Evolutionary conservation across 2,113 vertebrate genomes (phyloP).

Genomic region (Forbesichthys agassizii): DNA sequence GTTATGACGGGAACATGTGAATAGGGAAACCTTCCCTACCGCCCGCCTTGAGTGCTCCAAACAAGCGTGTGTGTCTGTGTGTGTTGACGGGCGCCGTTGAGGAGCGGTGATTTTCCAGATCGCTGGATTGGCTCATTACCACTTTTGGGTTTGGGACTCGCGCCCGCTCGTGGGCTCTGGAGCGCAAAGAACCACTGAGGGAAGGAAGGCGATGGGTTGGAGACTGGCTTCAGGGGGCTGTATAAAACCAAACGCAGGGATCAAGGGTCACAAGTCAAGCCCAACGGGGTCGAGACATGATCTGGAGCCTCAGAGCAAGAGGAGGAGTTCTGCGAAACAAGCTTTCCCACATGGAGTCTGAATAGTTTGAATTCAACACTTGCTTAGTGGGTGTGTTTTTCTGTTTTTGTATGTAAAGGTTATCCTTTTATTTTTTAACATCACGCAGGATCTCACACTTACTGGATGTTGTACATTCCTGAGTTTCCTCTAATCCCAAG

Average conservation of each 20-base stretch:
- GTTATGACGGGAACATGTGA: slow-evolving; percentile 37
- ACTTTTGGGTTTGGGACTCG: slow-evolving; percentile 54
- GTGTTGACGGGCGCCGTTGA: slow-evolving; percentile 8
- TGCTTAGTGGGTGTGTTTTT: slow-evolving; percentile 1
- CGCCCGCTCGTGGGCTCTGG: slow-evolving; percentile 30
- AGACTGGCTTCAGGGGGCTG: slow-evolving; percentile 16
- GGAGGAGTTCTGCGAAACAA: slow-evolving; percentile 8
- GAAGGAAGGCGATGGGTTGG: slow-evolving; percentile 22
- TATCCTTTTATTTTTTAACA: no score
- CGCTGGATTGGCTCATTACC: slow-evolving; percentile 57
- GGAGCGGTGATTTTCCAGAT: slow-evolving; percentile 54
- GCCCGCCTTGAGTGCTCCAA: neutral
- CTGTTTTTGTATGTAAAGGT: neutral
- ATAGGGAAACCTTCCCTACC: slow-evolving; percentile 37
- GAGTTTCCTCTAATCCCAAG: slow-evolving; percentile 1
- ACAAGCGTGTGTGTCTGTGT: slow-evolving; percentile 8
- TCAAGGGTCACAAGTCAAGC: slow-evolving; percentile 20
- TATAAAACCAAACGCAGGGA: slow-evolving; percentile 36
- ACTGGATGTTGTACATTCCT: neutral
- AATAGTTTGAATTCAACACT: slow-evolving; percentile 10
- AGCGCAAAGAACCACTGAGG: slow-evolving; percentile 29
- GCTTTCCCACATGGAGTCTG: slow-evolving; percentile 22
- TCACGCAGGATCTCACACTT: neutral
- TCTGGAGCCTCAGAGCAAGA: slow-evolving; percentile 29
- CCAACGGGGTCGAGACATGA: slow-evolving; percentile 25